Base-by-base conservation (phyloP, 2,888 invertebrate genomes). In the Trachelus iudaicus region DNA sequence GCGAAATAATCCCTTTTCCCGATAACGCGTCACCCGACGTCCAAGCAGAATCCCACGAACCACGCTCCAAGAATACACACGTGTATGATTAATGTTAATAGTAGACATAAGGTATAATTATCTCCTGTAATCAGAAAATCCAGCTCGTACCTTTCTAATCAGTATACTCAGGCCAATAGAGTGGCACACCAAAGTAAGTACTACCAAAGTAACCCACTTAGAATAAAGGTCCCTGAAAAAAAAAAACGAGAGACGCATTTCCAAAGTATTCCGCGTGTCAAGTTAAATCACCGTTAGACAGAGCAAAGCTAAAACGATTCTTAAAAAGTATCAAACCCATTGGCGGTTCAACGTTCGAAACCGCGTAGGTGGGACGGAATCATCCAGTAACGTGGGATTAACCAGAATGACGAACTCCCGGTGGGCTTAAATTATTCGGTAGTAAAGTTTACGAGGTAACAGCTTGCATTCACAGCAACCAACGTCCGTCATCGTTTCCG, bases 41-140 rank as follows among this genome's bases (percentile, higher is more conserved):
- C 23, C 56, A 23, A 23, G 23, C 56, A 56, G 56, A 23, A 56
- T 23, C 56, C 56, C 56, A 9, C 9, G 23, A 56, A 23, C 71
- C 15, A 23, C 23, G 30, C 23, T 71, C 68, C 11, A 75, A 79
- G 77, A 74, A 75, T 69, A 30, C 69, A 78, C 80, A 79, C 73
- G 77, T 81, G 85, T 80, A 86, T 85, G 84, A 85, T 85, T 85
- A 83, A 86, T 77, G 81, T 79, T 83, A 83, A 79, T 81, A 83
- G 79, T 83, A 82, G 81, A 78, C 80, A 9, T 79, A 79, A 79
- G 83, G 83, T 85, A 85, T 85, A 83, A 85, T 85, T 85, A 85
- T 4, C 80, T 80, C 68, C 40, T 81, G 80, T 82, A 86, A 85
- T 86, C 86, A 86, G 81, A 80, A 82, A 82, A 81, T 81, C 85